A percentile compares a stretch with the other conserved stretches of the same genome.
Evolutionary conservation across 2,797 vertebrate genomes (phyloP).

Genomic region (Denticeps clupeoides): DNA sequence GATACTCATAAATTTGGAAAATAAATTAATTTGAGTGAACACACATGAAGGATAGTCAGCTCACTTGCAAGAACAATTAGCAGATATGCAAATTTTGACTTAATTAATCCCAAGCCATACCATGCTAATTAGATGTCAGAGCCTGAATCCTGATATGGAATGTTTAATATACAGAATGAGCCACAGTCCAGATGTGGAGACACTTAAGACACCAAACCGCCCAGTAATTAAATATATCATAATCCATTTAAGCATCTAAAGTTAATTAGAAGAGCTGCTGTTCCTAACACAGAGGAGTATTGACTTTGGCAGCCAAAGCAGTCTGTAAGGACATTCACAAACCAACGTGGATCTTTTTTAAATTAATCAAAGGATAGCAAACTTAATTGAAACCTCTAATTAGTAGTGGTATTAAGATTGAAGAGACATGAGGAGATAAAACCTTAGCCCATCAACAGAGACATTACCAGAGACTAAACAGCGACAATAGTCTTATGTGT

Average conservation of each 20-base stretch:
- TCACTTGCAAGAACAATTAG: constrained; percentile 39
- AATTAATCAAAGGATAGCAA: constrained; percentile 47
- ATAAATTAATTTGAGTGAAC: too few relatives aligned
- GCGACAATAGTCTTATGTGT: too few relatives aligned
- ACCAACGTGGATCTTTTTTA: constrained; percentile 45
- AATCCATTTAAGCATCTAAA: constrained; percentile 23
- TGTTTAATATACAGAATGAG: constrained; percentile 47
- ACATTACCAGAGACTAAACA: too few relatives aligned
- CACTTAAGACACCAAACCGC: constrained; percentile 34
- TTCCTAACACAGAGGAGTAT: constrained; percentile 25
- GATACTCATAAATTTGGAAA: too few relatives aligned
- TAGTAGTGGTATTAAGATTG: constrained; percentile 35
- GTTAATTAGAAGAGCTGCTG: constrained; percentile 39
- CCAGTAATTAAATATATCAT: constrained; percentile 42
- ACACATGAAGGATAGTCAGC: constrained; percentile 33
- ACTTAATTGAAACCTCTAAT: constrained; percentile 47
- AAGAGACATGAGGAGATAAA: too few relatives aligned
- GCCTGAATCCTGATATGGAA: constrained; percentile 44
- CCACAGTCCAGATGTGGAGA: constrained; percentile 37
- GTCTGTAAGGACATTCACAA: constrained; percentile 41
- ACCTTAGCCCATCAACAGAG: too few relatives aligned
- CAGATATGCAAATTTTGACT: constrained; percentile 50
- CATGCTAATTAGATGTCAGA: constrained; percentile 49
- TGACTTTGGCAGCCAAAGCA: constrained; percentile 16
- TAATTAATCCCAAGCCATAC: constrained; percentile 51